These are phyloP conservation scores for Dasypogon diadema DNA, from an alignment of 2,888 invertebrate genomes.

Conservation along the genomic window DNA sequence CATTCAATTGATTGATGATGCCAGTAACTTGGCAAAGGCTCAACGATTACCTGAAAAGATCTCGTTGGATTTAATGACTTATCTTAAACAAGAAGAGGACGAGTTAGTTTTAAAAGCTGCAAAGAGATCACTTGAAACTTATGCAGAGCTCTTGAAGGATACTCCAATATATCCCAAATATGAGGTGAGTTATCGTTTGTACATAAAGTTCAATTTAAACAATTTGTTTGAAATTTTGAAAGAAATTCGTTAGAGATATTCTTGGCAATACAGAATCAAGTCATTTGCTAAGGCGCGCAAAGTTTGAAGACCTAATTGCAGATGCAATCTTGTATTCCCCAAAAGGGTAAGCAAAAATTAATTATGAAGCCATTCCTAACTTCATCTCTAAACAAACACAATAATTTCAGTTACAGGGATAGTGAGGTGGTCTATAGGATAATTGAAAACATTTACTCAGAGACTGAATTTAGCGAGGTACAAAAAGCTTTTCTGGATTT, in stretches of 20 bases:
- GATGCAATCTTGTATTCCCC: background rate
- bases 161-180: slow-evolving; percentile 5
- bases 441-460: slow-evolving; percentile 3
- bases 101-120: slow-evolving; percentile 73
- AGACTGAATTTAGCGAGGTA: background rate
- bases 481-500: background rate
- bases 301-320: background rate
- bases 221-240: background rate
- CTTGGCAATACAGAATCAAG: too few species aligned
- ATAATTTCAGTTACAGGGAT: background rate
- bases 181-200: background rate
- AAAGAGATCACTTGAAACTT: background rate
- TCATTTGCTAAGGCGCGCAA: too few species aligned
- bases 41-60: slow-evolving; percentile 69
- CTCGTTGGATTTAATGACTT: slow-evolving; percentile 69
- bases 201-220: background rate
- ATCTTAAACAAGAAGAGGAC: slow-evolving; percentile 72
- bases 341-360: background rate
- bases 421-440: background rate
- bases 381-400: background rate
- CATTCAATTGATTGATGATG: slow-evolving; percentile 80
- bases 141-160: slow-evolving; percentile 21
- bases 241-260: slow-evolving; percentile 17
- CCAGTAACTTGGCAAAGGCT: slow-evolving; percentile 73
- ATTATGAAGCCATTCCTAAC: too few species aligned